phyloP scores from a whole-genome alignment of 23 tunicate species.

The Botrylloides violaceus region DNA sequence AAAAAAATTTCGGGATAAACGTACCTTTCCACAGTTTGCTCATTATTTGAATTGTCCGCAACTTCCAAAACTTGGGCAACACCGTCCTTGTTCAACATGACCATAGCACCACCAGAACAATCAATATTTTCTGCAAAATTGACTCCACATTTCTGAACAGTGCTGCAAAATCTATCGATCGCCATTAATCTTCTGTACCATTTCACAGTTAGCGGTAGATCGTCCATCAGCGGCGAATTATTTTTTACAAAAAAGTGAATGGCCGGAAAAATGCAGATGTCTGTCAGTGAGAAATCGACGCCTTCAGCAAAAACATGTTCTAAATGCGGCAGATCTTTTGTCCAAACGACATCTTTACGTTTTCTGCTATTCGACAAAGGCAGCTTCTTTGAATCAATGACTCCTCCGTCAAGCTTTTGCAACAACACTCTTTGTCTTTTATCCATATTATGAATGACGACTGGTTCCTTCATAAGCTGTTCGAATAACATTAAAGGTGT shows the following conservation, averaged over 20 bases:
- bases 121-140: not conserved
- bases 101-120: not conserved
- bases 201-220: conserved; percentile 32
- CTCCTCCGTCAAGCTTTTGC: conserved; percentile 20
- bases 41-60: not conserved
- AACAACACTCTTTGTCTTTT: conserved; percentile 77
- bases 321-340: conserved; percentile 81
- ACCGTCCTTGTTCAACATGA: not conserved
- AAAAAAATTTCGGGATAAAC: too few species aligned
- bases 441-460: conserved; percentile 89
- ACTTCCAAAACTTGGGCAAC: not conserved
- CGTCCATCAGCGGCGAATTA: not conserved
- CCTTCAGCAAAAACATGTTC: conserved; percentile 96
- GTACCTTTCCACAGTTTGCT: too few species aligned
- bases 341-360: conserved; percentile 26
- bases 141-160: conserved; percentile 29
- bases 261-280: conserved; percentile 67
- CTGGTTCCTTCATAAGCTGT: conserved; percentile 44
- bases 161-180: conserved; percentile 18
- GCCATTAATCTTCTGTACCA: conserved; percentile 51
- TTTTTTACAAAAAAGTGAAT: conserved; percentile 36
- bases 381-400: not conserved
- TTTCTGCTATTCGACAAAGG: not conserved
- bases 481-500: conserved; percentile 40
- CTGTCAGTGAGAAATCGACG: conserved; percentile 66